A percentile compares a stretch with the other conserved stretches of the same genome.
These are phyloP conservation scores for Gallinago nigripennis DNA, from an alignment of 2,797 vertebrate species.

Conservation along the genomic window DNA sequence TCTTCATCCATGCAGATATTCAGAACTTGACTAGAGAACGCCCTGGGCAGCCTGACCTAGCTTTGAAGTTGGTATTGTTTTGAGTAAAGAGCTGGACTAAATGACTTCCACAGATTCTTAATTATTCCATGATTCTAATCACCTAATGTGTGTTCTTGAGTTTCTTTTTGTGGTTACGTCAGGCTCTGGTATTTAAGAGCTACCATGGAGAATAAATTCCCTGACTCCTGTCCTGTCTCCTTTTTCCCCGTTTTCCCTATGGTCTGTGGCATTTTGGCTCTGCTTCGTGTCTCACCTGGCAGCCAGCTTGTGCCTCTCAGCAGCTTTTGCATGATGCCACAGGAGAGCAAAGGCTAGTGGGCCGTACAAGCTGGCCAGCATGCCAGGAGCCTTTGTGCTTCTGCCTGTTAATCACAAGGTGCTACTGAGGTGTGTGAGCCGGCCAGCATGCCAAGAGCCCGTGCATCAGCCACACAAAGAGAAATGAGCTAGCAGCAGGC, in stretches of 20 bases:
- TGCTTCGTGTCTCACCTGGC: background rate
- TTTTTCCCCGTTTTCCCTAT: background rate
- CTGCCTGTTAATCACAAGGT: conserved; percentile 65
- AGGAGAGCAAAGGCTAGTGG: conserved; percentile 34
- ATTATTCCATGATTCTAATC: background rate
- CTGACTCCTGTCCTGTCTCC: background rate
- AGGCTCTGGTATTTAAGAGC: background rate
- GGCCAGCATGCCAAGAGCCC: conserved; percentile 11
- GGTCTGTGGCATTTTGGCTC: background rate
- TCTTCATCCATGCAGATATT: background rate
- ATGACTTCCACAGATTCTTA: background rate
- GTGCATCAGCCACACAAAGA: conserved; percentile 43
- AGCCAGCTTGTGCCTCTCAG: conserved; percentile 28
- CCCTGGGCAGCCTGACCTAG: background rate
- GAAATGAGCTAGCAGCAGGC: conserved; percentile 57
- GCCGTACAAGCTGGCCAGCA: background rate
- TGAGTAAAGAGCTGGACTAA: background rate
- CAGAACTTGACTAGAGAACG: background rate
- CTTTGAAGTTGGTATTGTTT: background rate
- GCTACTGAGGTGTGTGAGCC: conserved; percentile 48
- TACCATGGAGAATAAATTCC: background rate
- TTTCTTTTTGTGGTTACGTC: background rate
- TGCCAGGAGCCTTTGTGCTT: conserved; percentile 42
- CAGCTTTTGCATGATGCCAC: background rate
- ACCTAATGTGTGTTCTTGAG: background rate